These are phyloP conservation scores for Petrocephalus microphthalmus DNA, from an alignment of 2,113 vertebrate genomes.

Conservation along the genomic window DNA sequence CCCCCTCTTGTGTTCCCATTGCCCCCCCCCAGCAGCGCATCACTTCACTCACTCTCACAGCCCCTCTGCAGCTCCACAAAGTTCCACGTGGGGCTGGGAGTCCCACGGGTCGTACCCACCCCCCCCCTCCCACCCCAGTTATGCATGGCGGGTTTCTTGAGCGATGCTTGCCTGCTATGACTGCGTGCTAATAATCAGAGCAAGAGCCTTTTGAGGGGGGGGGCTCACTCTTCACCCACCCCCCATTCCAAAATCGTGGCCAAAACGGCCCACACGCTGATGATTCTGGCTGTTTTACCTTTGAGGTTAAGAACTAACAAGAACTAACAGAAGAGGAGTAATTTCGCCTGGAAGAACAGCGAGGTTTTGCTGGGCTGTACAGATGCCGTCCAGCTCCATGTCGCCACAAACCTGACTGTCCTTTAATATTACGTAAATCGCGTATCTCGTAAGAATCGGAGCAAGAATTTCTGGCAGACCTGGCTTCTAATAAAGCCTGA, in stretches of 20 bases:
- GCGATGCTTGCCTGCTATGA: constrained; percentile 40
- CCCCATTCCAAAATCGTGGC: neutral
- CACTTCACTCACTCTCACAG: neutral
- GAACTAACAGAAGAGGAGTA: neutral
- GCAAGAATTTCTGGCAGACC: neutral
- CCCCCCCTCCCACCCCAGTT: neutral
- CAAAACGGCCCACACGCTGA: neutral
- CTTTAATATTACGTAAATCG: neutral
- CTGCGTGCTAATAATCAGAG: constrained; percentile 14
- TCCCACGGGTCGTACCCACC: neutral
- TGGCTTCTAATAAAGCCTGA: neutral
- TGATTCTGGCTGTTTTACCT: neutral
- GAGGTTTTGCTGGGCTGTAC: neutral
- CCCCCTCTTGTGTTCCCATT: constrained; percentile 45
- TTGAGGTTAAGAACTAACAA: neutral
- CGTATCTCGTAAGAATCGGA: neutral
- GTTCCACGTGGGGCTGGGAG: constrained; percentile 43
- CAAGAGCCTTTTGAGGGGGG: neutral
- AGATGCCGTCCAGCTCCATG: neutral
- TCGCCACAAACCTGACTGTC: neutral
- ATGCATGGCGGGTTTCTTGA: constrained; percentile 38
- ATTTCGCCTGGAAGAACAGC: neutral
- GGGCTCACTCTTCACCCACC: neutral
- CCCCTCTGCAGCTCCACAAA: constrained; percentile 31
- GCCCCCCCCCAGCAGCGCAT: neutral